Conservation (phyloP, 1,140 invertebrate species). For the Archivesica marissinica region DNA sequence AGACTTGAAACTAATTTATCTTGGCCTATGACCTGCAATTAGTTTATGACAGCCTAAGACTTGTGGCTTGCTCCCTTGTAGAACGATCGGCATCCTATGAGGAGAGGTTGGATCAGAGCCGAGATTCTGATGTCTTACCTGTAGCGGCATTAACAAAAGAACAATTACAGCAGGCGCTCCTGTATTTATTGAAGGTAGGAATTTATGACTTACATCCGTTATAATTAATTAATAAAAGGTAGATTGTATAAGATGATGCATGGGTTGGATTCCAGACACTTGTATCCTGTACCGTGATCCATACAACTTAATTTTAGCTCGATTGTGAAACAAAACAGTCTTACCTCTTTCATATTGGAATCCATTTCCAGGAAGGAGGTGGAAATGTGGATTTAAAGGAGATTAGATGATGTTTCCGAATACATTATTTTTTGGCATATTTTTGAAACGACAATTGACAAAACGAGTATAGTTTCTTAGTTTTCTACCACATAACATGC, state of each 20-base stretch:
- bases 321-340: too few relatives aligned
- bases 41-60: too few relatives aligned
- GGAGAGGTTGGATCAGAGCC: background rate
- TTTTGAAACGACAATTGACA: too few relatives aligned
- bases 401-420: too few relatives aligned
- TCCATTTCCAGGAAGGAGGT: background rate
- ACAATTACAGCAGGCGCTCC: slow-evolving; percentile 94
- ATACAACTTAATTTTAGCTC: background rate
- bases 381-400: background rate
- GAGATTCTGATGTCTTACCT: slow-evolving; percentile 58
- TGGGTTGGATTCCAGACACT: background rate
- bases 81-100: background rate
- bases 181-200: slow-evolving; percentile 90
- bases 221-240: background rate
- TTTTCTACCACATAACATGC: too few relatives aligned
- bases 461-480: too few relatives aligned
- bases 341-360: background rate
- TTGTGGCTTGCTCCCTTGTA: background rate
- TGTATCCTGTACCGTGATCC: background rate
- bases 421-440: too few relatives aligned
- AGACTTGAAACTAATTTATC: too few relatives aligned
- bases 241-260: background rate
- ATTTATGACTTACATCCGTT: background rate
- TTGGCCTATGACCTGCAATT: too few relatives aligned
- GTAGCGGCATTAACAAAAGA: slow-evolving; percentile 90